Percentiles rank a stretch among this genome's conserved stretches.
These are phyloP conservation scores for Piezodorus guildinii DNA, from an alignment of 1,140 invertebrate species.

Conservation along the genomic window DNA sequence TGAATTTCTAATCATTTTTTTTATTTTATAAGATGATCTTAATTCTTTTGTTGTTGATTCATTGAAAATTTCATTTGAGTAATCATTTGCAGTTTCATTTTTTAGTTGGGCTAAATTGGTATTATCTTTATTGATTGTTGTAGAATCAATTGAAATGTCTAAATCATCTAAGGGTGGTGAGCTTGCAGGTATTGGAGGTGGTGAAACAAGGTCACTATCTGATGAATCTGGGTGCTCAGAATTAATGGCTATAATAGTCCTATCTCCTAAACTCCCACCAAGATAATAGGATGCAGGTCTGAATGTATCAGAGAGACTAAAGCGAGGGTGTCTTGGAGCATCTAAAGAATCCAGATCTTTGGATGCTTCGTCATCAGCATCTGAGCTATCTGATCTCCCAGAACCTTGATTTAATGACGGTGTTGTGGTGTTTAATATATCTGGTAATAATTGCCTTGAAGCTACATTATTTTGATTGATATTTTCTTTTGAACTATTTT, in stretches of 20 bases:
- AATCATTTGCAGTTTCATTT: neutral
- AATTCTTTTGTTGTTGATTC: slow-evolving; percentile 8
- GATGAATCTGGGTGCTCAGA: slow-evolving; percentile 62
- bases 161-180: slow-evolving; percentile 58
- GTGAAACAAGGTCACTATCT: slow-evolving; percentile 66
- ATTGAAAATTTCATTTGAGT: neutral
- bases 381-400: slow-evolving; percentile 57
- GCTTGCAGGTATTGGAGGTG: slow-evolving; percentile 66
- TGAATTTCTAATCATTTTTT: neutral
- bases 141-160: slow-evolving; percentile 36
- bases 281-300: slow-evolving; percentile 76
- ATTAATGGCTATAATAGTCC: slow-evolving; percentile 31
- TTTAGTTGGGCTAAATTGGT: slow-evolving; percentile 9
- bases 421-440: slow-evolving; percentile 46
- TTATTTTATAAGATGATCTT: neutral
- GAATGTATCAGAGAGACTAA: slow-evolving; percentile 76
- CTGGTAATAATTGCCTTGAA: slow-evolving; percentile 39
- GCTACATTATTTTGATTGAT: neutral
- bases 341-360: slow-evolving; percentile 61
- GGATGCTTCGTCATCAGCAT: slow-evolving; percentile 73
- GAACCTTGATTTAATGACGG: slow-evolving; percentile 20
- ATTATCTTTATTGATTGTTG: slow-evolving; percentile 23
- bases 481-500: slow-evolving; percentile 10
- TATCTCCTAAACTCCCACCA: slow-evolving; percentile 39
- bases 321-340: slow-evolving; percentile 52